Percentiles rank a stretch among this genome's conserved stretches.
These are phyloP conservation scores for Chelmon rostratus DNA, from an alignment of 2,797 vertebrate species.

Conservation along the genomic window DNA sequence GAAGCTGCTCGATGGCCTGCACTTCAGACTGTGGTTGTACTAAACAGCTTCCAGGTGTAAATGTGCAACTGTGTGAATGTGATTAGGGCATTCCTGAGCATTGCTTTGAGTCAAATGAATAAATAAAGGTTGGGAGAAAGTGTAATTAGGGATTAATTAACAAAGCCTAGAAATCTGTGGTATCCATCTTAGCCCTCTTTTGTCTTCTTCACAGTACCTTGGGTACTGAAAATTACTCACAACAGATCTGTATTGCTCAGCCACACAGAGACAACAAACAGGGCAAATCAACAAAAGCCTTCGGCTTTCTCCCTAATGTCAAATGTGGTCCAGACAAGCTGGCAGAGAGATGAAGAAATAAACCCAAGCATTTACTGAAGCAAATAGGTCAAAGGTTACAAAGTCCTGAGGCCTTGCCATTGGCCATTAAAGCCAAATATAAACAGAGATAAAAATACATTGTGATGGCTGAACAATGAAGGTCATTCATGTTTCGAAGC, in stretches of 20 bases:
- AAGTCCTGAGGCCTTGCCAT: conserved; percentile 36
- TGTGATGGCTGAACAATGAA: conserved; percentile 56
- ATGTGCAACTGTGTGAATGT: too few relatives aligned
- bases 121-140: too few relatives aligned
- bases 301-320: conserved; percentile 21
- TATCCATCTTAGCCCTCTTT: not conserved
- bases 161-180: conserved; percentile 13
- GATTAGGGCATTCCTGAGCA: too few relatives aligned
- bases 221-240: conserved; percentile 2
- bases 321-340: conserved; percentile 39
- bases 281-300: conserved; percentile 34
- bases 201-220: conserved; percentile 6
- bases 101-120: too few relatives aligned
- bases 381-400: conserved; percentile 52
- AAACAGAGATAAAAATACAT: conserved; percentile 49
- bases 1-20: too few relatives aligned
- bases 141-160: too few relatives aligned
- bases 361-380: conserved; percentile 52
- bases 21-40: too few relatives aligned
- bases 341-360: conserved; percentile 40
- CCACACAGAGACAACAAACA: conserved; percentile 17
- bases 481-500: conserved; percentile 51
- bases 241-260: conserved; percentile 1
- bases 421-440: conserved; percentile 37
- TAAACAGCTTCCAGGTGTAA: too few relatives aligned